phyloP scores from a whole-genome alignment of 2,888 invertebrate genomes.

The Ochropleura plecta region DNA sequence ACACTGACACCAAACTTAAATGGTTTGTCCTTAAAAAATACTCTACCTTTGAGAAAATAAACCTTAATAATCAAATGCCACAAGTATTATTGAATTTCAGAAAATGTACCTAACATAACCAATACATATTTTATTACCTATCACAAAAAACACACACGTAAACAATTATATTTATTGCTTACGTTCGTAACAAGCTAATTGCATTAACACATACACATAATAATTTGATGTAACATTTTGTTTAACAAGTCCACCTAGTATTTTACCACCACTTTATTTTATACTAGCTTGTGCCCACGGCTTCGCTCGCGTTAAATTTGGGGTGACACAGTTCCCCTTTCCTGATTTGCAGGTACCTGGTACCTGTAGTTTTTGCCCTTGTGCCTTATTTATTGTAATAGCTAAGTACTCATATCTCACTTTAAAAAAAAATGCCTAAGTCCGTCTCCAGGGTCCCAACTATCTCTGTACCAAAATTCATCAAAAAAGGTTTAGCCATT shows the following conservation, averaged over 20 bases:
- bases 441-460: too few relatives aligned
- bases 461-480: too few relatives aligned
- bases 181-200: constrained; percentile 5
- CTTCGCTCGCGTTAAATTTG: too few relatives aligned
- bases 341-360: too few relatives aligned
- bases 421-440: too few relatives aligned
- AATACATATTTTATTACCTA: constrained; percentile 18
- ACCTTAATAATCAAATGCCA: not conserved
- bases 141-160: constrained; percentile 17
- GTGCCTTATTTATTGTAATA: too few relatives aligned
- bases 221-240: constrained; percentile 20
- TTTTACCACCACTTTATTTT: constrained; percentile 1
- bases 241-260: not conserved
- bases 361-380: too few relatives aligned
- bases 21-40: too few relatives aligned
- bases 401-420: too few relatives aligned
- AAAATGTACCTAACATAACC: constrained; percentile 21
- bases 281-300: not conserved
- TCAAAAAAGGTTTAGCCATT: too few relatives aligned
- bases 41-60: not conserved
- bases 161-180: constrained; percentile 31
- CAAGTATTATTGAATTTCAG: constrained; percentile 20
- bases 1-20: not conserved
- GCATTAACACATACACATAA: not conserved
- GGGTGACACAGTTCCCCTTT: too few relatives aligned